Evolutionary conservation across 2,888 invertebrate species (phyloP).

Genomic region (Camponotus fellah): DNA sequence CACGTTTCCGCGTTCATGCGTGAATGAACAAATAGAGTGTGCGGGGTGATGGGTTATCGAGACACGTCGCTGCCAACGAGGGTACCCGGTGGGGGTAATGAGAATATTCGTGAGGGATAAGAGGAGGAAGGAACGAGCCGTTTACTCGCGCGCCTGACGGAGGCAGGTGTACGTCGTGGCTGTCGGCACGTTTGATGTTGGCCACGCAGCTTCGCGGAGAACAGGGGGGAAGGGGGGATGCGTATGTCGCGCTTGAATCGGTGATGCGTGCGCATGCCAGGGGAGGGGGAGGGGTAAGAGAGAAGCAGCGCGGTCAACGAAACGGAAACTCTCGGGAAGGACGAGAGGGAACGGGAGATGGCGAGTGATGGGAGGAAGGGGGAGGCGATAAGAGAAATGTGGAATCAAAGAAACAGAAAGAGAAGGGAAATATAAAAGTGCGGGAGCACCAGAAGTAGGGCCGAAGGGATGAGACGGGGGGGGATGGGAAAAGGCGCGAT

Average conservation of each 20-base stretch:
- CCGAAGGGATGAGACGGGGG: neutral
- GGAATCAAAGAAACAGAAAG: slow-evolving; percentile 51
- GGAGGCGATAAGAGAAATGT: slow-evolving; percentile 47
- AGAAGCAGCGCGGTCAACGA: slow-evolving; percentile 54
- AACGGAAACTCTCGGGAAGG: slow-evolving; percentile 24
- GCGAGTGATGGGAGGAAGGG: neutral
- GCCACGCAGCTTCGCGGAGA: slow-evolving; percentile 72
- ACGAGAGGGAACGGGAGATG: slow-evolving; percentile 17
- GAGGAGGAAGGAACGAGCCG: slow-evolving; percentile 74
- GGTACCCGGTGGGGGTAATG: slow-evolving; percentile 75
- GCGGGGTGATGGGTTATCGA: slow-evolving; percentile 25
- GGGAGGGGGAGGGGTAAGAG: slow-evolving; percentile 42
- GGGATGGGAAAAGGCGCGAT: slow-evolving; percentile 26
- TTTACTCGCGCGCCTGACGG: slow-evolving; percentile 77
- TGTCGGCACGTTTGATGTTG: slow-evolving; percentile 82
- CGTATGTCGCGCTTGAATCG: slow-evolving; percentile 74
- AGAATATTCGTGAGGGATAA: slow-evolving; percentile 73
- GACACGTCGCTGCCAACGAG: slow-evolving; percentile 64
- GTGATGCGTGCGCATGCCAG: slow-evolving; percentile 63
- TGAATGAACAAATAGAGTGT: slow-evolving; percentile 26
- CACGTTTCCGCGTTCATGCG: neutral
- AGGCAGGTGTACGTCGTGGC: slow-evolving; percentile 80
- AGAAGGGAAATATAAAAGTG: slow-evolving; percentile 37
- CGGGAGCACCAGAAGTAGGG: neutral
- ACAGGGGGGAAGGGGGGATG: slow-evolving; percentile 73